phyloP scores from a whole-genome alignment of 1,140 invertebrate species.

The Pachyrhynchus sulphureomaculatus region DNA sequence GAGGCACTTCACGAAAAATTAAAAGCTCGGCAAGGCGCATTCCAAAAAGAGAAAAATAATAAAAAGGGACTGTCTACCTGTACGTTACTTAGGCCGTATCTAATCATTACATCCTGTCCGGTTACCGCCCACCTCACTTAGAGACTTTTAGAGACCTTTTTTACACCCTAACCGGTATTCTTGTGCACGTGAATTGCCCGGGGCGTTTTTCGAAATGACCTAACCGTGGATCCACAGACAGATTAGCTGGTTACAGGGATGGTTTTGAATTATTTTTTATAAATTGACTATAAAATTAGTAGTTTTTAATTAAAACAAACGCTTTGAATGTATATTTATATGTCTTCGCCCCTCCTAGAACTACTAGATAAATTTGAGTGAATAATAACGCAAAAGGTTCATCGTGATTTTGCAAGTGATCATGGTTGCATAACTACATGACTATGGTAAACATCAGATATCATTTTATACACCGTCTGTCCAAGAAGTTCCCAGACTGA shows the following conservation, averaged over 20 bases:
- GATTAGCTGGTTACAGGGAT: conserved; percentile 13
- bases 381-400: no score
- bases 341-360: no score
- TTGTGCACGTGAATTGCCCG: conserved; percentile 43
- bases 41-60: conserved; percentile 18
- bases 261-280: background rate
- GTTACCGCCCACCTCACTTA: conserved; percentile 36
- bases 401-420: no score
- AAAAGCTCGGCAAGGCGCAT: conserved; percentile 23
- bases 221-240: conserved; percentile 7
- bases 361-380: no score
- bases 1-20: conserved; percentile 20
- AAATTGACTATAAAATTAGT: no score
- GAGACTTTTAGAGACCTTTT: conserved; percentile 33
- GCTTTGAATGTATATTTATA: no score
- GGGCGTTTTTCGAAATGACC: conserved; percentile 35
- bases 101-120: conserved; percentile 41
- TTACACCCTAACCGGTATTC: conserved; percentile 36
- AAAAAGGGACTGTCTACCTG: conserved; percentile 26
- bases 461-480: no score
- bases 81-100: conserved; percentile 33
- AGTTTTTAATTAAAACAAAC: no score
- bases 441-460: no score
- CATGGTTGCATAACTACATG: no score
- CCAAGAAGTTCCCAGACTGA: no score